A percentile compares a stretch with the other conserved stretches of the same genome.
Evolutionary conservation across 1,140 invertebrate species (phyloP).

Genomic region (Trichogramma pretiosum): DNA sequence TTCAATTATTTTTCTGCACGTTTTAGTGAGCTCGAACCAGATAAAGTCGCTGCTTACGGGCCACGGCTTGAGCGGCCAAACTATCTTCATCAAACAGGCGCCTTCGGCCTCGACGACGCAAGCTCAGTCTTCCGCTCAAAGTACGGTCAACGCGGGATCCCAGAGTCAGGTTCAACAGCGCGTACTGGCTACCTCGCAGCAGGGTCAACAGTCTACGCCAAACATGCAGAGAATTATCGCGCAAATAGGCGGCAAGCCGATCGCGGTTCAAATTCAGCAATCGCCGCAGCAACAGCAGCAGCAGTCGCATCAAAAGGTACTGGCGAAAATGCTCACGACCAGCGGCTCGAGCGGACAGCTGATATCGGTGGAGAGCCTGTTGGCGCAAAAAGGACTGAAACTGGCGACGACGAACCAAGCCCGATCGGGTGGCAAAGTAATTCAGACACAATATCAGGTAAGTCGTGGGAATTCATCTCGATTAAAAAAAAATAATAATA

Average conservation of each 20-base stretch:
- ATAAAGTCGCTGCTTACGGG: slow-evolving; percentile 41
- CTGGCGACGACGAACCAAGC: slow-evolving; percentile 38
- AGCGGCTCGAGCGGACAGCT: slow-evolving; percentile 52
- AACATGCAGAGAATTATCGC: slow-evolving; percentile 44
- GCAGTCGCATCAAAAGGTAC: slow-evolving; percentile 40
- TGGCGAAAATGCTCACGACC: slow-evolving; percentile 53
- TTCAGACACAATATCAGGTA: slow-evolving; percentile 43
- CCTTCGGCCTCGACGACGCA: slow-evolving; percentile 34
- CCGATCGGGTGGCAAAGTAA: slow-evolving; percentile 39
- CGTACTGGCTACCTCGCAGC: slow-evolving; percentile 24
- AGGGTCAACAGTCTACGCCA: slow-evolving; percentile 28
- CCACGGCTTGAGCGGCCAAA: slow-evolving; percentile 41
- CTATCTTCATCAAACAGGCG: slow-evolving; percentile 44
- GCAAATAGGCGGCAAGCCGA: slow-evolving; percentile 44
- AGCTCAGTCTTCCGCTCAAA: slow-evolving; percentile 31
- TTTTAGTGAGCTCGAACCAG: slow-evolving; percentile 37
- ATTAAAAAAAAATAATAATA: not conserved
- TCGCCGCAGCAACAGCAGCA: slow-evolving; percentile 33
- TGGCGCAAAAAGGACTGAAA: slow-evolving; percentile 52
- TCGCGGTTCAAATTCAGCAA: slow-evolving; percentile 42
- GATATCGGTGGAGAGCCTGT: slow-evolving; percentile 58
- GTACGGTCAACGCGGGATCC: slow-evolving; percentile 24
- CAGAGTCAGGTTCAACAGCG: slow-evolving; percentile 20
- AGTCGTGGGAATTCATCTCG: no score
- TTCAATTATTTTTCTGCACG: no score